A percentile compares a stretch with the other conserved stretches of the same genome.
These are phyloP conservation scores for Kryptolebias ocellatus DNA, from an alignment of 2,797 vertebrate genomes.

Conservation along the genomic window DNA sequence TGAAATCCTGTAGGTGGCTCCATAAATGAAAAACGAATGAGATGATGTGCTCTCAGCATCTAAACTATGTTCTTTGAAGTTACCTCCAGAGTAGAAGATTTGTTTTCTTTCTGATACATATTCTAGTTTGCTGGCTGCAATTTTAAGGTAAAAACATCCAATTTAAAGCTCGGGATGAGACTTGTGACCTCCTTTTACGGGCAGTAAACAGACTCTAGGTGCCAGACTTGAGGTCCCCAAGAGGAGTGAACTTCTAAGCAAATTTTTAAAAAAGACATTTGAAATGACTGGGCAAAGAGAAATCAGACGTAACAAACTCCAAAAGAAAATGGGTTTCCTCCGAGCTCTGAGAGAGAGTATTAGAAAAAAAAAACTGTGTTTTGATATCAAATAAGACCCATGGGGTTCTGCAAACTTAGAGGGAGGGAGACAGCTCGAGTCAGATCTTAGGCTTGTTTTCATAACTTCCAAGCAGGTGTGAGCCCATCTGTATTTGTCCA, in stretches of 20 bases:
- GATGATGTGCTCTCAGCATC: slow-evolving; percentile 44
- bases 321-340: slow-evolving; percentile 34
- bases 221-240: slow-evolving; percentile 7
- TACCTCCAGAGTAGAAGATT: slow-evolving; percentile 36
- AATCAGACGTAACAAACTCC: slow-evolving; percentile 41
- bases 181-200: slow-evolving; percentile 14
- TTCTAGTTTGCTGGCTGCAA: slow-evolving; percentile 28
- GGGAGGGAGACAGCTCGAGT: slow-evolving; percentile 21
- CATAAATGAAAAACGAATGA: slow-evolving; percentile 53
- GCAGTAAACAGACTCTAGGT: slow-evolving; percentile 25
- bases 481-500: slow-evolving; percentile 37
- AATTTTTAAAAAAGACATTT: slow-evolving; percentile 10
- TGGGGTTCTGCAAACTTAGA: slow-evolving; percentile 53
- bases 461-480: slow-evolving; percentile 64
- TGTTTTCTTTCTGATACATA: slow-evolving; percentile 40
- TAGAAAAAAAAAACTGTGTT: slow-evolving; percentile 59
- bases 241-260: slow-evolving; percentile 23
- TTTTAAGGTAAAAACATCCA: slow-evolving; percentile 32
- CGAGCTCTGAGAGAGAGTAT: slow-evolving; percentile 28
- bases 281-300: slow-evolving; percentile 18
- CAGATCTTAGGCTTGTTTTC: slow-evolving; percentile 62
- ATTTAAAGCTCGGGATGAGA: slow-evolving; percentile 25
- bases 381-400: slow-evolving; percentile 67
- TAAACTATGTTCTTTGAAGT: slow-evolving; percentile 57
- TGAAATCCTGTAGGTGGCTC: slow-evolving; percentile 67